These are phyloP conservation scores for Xestia sexstrigata DNA, from an alignment of 2,888 invertebrate species.

Conservation along the genomic window DNA sequence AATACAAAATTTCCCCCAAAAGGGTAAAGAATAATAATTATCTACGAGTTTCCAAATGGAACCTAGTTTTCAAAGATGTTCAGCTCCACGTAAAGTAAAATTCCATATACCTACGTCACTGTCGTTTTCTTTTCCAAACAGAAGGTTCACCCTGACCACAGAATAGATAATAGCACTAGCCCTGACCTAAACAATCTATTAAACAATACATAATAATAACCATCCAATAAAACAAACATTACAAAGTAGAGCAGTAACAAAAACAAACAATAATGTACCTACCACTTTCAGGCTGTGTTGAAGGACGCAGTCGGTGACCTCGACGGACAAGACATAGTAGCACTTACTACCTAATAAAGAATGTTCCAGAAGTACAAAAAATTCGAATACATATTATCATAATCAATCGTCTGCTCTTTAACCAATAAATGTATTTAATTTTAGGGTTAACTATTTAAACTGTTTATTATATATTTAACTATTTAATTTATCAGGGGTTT, in stretches of 20 bases:
- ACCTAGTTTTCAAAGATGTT: too few relatives aligned
- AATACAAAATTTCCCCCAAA: too few relatives aligned
- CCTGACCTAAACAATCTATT: constrained; percentile 33
- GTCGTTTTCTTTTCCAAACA: constrained; percentile 9
- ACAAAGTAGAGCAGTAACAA: constrained; percentile 42
- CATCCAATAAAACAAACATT: constrained; percentile 45
- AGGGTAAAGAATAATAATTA: too few relatives aligned
- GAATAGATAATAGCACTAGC: too few relatives aligned
- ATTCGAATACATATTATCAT: background rate
- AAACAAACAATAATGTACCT: constrained; percentile 45
- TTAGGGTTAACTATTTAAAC: background rate
- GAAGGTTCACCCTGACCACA: constrained; percentile 35
- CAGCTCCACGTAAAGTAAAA: background rate
- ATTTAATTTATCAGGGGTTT: background rate
- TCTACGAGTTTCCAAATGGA: background rate
- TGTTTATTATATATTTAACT: too few relatives aligned
- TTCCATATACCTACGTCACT: background rate
- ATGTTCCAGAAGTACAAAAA: constrained; percentile 27
- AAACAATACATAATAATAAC: constrained; percentile 16
- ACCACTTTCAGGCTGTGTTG: constrained; percentile 41
- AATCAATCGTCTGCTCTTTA: background rate
- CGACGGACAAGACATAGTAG: constrained; percentile 16
- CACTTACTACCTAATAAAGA: background rate
- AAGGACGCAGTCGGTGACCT: constrained; percentile 54
- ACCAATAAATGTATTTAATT: background rate